These are phyloP conservation scores for Cololabis saira DNA, from an alignment of 2,113 vertebrate genomes.

Conservation along the genomic window DNA sequence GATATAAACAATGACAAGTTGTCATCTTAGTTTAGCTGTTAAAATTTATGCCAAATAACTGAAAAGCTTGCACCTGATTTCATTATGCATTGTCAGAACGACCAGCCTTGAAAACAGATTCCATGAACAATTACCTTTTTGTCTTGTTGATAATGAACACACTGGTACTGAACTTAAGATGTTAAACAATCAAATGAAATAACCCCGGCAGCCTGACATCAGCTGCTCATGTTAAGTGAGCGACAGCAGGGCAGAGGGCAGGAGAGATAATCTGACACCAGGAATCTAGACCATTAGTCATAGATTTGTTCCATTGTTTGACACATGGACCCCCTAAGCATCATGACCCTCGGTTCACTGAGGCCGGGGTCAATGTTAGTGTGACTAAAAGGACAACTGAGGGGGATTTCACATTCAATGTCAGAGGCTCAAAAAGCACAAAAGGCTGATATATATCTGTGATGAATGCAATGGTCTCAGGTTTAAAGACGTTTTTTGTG, in stretches of 20 bases:
- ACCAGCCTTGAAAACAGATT: too few relatives aligned
- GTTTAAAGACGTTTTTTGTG: not conserved
- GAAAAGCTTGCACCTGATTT: too few relatives aligned
- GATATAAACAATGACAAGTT: too few relatives aligned
- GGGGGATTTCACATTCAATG: constrained; percentile 7
- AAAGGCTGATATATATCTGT: not conserved
- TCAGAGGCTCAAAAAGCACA: not conserved
- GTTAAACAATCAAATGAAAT: not conserved
- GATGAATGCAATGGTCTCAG: not conserved
- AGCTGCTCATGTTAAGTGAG: constrained; percentile 15
- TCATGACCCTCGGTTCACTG: constrained; percentile 18
- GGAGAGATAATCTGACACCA: constrained; percentile 3
- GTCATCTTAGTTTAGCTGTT: too few relatives aligned
- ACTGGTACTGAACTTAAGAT: too few relatives aligned
- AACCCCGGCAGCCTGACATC: constrained; percentile 4
- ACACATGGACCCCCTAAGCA: not conserved
- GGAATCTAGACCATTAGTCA: constrained; percentile 39
- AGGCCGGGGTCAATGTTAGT: constrained; percentile 23
- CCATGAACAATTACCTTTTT: too few relatives aligned
- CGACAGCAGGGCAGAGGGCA: constrained; percentile 24
- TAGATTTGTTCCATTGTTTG: constrained; percentile 32
- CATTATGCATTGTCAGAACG: too few relatives aligned
- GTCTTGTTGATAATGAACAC: too few relatives aligned
- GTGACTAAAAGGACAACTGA: constrained; percentile 1
- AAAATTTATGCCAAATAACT: too few relatives aligned